Conservation (phyloP, 1,140 invertebrate genomes). For the Leptinotarsa texana region DNA sequence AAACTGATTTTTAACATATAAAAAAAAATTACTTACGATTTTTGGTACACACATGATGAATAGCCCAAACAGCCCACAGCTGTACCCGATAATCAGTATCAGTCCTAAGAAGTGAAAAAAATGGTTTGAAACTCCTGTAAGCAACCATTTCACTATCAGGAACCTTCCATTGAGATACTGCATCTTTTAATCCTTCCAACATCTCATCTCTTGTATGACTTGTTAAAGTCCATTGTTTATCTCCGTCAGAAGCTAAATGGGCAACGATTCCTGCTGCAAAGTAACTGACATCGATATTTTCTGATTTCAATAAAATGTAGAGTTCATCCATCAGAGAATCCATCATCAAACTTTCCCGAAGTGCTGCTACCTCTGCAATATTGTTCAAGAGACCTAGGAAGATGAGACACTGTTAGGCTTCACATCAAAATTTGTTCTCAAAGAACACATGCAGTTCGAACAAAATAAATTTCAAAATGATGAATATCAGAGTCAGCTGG, state of each 20-base stretch:
- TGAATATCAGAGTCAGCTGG: too few species aligned
- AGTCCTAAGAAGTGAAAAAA: constrained; percentile 70
- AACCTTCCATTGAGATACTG: constrained; percentile 71
- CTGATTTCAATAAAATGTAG: constrained; percentile 63
- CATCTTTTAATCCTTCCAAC: constrained; percentile 62
- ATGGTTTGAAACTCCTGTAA: constrained; percentile 80
- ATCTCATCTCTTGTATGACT: constrained; percentile 58
- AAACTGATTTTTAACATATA: neutral
- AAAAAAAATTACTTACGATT: constrained; percentile 64
- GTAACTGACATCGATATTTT: constrained; percentile 80
- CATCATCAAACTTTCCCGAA: constrained; percentile 64
- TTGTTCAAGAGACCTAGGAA: constrained; percentile 69
- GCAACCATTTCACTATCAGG: constrained; percentile 83
- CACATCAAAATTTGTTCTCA: too few species aligned
- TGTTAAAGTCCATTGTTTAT: constrained; percentile 58
- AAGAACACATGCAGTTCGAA: too few species aligned
- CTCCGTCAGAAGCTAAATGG: constrained; percentile 71
- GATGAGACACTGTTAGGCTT: too few species aligned
- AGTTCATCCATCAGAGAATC: constrained; percentile 67
- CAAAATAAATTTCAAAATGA: too few species aligned
- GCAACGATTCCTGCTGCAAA: constrained; percentile 83
- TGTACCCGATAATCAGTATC: constrained; percentile 70
- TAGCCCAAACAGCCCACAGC: constrained; percentile 83
- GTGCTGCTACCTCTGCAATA: constrained; percentile 72
- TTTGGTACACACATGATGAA: constrained; percentile 81